Evolutionary conservation across 2,888 invertebrate species (phyloP).

Genomic region (Podabrus alpinus): DNA sequence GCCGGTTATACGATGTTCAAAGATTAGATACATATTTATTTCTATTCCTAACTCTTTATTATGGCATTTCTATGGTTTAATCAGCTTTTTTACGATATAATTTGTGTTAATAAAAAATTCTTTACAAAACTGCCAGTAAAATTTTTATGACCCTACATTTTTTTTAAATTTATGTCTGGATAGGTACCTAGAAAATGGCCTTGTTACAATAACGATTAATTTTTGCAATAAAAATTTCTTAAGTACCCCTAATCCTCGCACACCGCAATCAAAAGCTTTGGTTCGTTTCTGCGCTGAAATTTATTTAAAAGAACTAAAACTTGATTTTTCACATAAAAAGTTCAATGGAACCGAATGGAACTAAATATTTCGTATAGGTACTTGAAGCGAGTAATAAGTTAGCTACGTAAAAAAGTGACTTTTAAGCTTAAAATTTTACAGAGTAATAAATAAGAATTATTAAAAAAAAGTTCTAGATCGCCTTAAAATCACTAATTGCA

Average conservation of each 20-base stretch:
- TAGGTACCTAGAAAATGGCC: not conserved
- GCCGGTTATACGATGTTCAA: constrained; percentile 6
- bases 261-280: too few species aligned
- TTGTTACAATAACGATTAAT: not conserved
- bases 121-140: not conserved
- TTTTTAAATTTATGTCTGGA: not conserved
- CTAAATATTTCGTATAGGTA: too few species aligned
- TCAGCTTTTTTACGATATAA: not conserved
- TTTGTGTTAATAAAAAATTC: not conserved
- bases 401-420: not conserved
- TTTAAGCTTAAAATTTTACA: not conserved
- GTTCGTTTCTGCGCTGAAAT: too few species aligned
- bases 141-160: not conserved
- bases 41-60: constrained; percentile 1
- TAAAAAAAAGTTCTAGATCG: not conserved
- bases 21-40: constrained; percentile 3
- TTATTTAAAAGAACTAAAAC: too few species aligned
- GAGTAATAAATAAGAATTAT: not conserved
- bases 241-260: too few species aligned
- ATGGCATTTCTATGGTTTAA: constrained; percentile 1
- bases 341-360: too few species aligned
- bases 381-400: too few species aligned
- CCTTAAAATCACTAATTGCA: not conserved
- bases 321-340: too few species aligned
- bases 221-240: too few species aligned